Base-by-base conservation (phyloP, 1,140 invertebrate species). In the Solenopsis invicta region DNA sequence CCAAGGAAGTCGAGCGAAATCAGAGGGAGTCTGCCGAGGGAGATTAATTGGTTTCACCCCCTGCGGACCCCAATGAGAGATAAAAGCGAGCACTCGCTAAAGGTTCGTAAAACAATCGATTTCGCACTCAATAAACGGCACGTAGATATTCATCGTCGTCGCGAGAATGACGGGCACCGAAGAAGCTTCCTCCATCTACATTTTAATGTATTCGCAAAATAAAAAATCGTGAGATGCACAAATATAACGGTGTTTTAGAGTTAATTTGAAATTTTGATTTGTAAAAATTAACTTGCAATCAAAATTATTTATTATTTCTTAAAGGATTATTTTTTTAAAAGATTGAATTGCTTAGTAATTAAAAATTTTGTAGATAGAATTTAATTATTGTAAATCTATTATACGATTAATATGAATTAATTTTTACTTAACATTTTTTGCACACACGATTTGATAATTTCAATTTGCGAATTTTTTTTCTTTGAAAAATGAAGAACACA, bases 11-110 rank as follows among this genome's bases (percentile, higher is more conserved):
- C 62, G 82, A 48, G 62, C 77, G 69, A 90, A 90, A 91, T 88
- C 87, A 71, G 41, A 69, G 66, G 66, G 66, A 50, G n/a, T 37
- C 85, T 74, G 48, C 62, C 89, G 66, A 87, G 89, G 90, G 89
- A 86, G 85, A 89, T 82, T 89, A 91, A 91, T 91, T 91, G 89
- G 64, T 82, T 64, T 29, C 86, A 59, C 66, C 59, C 48, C 71
- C 85, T 59, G 29, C 52, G 56, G 67, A 45, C 59, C 24, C 72
- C 74, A 66, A 61, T 85, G 81, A 91, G 13, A 69, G 21, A 69
- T 50, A 69, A 64, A 87, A 61, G 67, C 50, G 86, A 61, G 82
- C 64, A 75, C 78, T 88, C 59, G n/a, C 66, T 48, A 24, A 91
- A 91, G 87, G 90, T 91, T 89, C 21, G 90, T 91, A 80, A 72